phyloP scores from a whole-genome alignment of 2,888 invertebrate species.

The Congeria kusceri region DNA sequence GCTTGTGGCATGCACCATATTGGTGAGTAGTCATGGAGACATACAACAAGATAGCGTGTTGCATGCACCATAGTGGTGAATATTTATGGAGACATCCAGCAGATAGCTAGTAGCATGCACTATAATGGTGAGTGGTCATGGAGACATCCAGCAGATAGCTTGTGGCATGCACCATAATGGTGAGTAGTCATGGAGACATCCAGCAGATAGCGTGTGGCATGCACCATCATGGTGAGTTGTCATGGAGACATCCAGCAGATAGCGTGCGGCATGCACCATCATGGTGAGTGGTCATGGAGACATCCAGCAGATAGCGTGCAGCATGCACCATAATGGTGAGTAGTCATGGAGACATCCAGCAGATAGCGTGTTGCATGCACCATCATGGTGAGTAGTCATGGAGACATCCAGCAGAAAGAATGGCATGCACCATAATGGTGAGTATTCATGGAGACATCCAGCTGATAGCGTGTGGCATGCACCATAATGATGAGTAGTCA shows the following conservation, averaged over 20 bases:
- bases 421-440: slow-evolving; percentile 71
- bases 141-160: slow-evolving; percentile 89
- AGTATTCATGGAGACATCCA: slow-evolving; percentile 71
- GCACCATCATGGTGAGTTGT: slow-evolving; percentile 70
- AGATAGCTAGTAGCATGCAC: too few species aligned
- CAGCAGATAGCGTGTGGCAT: too few species aligned
- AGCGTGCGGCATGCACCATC: slow-evolving; percentile 96
- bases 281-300: too few species aligned
- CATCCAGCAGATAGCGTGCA: too few species aligned
- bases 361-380: slow-evolving; percentile 96
- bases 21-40: slow-evolving; percentile 73
- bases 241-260: slow-evolving; percentile 88
- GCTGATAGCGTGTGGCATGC: slow-evolving; percentile 95
- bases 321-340: slow-evolving; percentile 70
- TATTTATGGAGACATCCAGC: too few species aligned
- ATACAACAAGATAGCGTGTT: slow-evolving; percentile 92
- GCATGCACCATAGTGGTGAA: slow-evolving; percentile 93
- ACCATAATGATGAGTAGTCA: slow-evolving; percentile 88
- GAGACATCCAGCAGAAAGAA: too few species aligned
- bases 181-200: too few species aligned
- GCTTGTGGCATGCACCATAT: slow-evolving; percentile 96
- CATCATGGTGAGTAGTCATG: slow-evolving; percentile 91
- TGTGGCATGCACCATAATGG: slow-evolving; percentile 96
- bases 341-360: slow-evolving; percentile 83
- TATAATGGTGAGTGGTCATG: slow-evolving; percentile 70